Base-by-base conservation (phyloP, 2,113 vertebrate species). In the Girardinichthys multiradiatus region DNA sequence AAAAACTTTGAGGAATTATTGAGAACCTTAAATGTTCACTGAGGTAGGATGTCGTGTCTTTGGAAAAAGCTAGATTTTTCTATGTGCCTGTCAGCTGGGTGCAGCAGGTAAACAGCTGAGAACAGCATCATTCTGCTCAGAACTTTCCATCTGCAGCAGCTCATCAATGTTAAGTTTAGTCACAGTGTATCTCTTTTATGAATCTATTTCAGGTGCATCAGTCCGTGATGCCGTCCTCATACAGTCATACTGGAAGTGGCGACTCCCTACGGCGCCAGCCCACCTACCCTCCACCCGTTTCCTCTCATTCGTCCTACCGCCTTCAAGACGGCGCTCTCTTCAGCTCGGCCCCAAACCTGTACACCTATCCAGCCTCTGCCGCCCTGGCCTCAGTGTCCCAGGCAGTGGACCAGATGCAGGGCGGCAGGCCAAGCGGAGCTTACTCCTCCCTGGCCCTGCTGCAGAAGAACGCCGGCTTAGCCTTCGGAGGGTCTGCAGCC, bases 391-490 rank as follows among this genome's bases (percentile, higher is more conserved):
- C 98, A 54, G 97, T 97, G 84, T 97, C 97, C 68, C 97, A 96
- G 82, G 97, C 96, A 4, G 96, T 98, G 87, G 97, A 98, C 64
- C 96, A 97, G 80, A 96, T 98, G 90, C 96, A 98, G 81, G 95
- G 95, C 37, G 92, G 94, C 79, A 84, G 95, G 2, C 94, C 94
- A 24, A 64, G 79, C 6, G 88, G 87, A 0, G 76, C 88, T 0
- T 93, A 90, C 29, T 84, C 96, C 57, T 94, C 97, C 2, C 93
- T 98, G 60, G 95, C 97, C 59, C 95, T 98, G 88, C 95, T 98
- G 84, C 97, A 97, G 83, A 98, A 97, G 17, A 96, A 95, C 84
- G 93, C 94, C 29, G 92, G 95, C 60, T 74, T 92, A 57, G 83
- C 83, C n/a, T 68, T 93, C 39, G 87, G 85, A 24, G 95, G 94